Percentiles rank a stretch among this genome's conserved stretches.
phyloP scores from a whole-genome alignment of 2,113 vertebrate species.

The Nesospiza acunhae region DNA sequence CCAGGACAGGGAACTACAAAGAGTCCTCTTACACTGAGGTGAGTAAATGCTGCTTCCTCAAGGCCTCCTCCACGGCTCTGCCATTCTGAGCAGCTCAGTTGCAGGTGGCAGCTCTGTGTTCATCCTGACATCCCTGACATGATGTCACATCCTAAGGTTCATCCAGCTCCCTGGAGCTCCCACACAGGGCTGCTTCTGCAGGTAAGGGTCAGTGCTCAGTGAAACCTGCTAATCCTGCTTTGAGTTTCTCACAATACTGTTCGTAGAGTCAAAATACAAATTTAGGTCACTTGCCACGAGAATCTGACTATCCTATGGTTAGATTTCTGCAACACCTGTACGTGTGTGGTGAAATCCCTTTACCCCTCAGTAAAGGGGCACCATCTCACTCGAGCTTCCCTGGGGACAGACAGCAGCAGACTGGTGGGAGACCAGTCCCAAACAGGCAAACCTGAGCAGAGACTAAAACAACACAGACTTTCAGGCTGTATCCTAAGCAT shows the following conservation, averaged over 20 bases:
- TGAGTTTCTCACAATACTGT: neutral
- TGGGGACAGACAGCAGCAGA: neutral
- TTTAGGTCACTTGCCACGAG: neutral
- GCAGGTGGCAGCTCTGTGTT: neutral
- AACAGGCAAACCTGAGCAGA: neutral
- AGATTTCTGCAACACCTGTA: neutral
- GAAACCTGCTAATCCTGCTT: neutral
- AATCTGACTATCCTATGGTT: neutral
- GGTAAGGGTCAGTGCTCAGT: neutral
- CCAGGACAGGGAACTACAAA: neutral
- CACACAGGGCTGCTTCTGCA: neutral
- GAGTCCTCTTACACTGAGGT: neutral
- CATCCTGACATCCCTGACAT: rapidly evolving
- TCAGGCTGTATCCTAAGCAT: neutral
- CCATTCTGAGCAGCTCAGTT: neutral
- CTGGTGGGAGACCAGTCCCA: neutral
- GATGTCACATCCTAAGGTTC: rapidly evolving
- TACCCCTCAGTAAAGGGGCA: neutral
- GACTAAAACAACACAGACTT: neutral
- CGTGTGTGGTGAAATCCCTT: neutral
- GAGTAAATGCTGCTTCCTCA: neutral
- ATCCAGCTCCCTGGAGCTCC: neutral
- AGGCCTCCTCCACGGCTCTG: neutral
- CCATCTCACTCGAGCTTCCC: neutral
- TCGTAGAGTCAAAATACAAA: neutral